Evolutionary conservation across 2,113 vertebrate species (phyloP).

Genomic region (Noturus placidus): DNA sequence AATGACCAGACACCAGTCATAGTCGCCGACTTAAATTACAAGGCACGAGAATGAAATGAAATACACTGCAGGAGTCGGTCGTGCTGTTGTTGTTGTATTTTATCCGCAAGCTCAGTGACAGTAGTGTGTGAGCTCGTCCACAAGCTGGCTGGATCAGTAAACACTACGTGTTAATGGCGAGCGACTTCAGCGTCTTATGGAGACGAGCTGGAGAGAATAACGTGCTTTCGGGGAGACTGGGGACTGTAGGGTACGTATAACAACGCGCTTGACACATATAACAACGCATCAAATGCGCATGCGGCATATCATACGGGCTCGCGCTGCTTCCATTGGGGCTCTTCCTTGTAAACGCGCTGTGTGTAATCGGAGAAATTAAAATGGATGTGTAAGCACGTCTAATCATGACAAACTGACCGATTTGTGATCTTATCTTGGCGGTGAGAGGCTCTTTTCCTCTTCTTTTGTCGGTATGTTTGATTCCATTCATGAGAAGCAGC

Average conservation of each 20-base stretch:
- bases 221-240: slow-evolving; percentile 56
- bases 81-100: neutral
- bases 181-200: slow-evolving; percentile 54
- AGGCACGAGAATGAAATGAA: slow-evolving; percentile 6
- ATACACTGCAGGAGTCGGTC: neutral
- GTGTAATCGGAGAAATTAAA: neutral
- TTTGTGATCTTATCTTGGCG: neutral
- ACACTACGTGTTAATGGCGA: slow-evolving; percentile 59
- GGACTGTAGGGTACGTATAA: slow-evolving; percentile 60
- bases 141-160: slow-evolving; percentile 55
- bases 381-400: neutral
- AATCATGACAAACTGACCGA: neutral
- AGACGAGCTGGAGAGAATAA: slow-evolving; percentile 49
- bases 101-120: slow-evolving; percentile 41
- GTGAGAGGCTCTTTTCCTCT: neutral
- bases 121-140: slow-evolving; percentile 26
- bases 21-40: neutral
- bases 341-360: neutral
- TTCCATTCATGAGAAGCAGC: neutral
- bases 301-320: neutral
- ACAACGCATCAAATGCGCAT: slow-evolving; percentile 8
- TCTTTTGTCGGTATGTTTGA: neutral
- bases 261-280: slow-evolving; percentile 3
- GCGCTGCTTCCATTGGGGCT: neutral
- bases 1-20: neutral